Base-by-base conservation (phyloP, 2,888 invertebrate genomes). In the Heteromyza rotundicornis region DNA sequence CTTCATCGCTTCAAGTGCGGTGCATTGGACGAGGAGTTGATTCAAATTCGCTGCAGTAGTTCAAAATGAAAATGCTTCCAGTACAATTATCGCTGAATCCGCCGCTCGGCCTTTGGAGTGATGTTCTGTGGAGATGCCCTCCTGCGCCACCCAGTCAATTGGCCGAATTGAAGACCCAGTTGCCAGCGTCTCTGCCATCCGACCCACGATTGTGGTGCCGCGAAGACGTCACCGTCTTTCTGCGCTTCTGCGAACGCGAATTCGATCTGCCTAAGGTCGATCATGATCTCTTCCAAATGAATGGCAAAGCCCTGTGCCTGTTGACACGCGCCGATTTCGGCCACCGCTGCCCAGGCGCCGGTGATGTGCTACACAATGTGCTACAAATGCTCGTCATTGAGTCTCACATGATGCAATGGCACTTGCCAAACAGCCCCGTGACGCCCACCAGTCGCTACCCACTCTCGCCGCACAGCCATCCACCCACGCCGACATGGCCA, bases 261-360 rank as follows among this genome's bases (percentile, higher is more conserved):
- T 96, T 95, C 81, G 95, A 95, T 83, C 85, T 96, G 70, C 95
- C 95, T 57, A 90, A 92, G 73, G 92, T 96, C 80, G 95, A 95
- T 80, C 90, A 93, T 88, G 95, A 96, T 79, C 89, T 94, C 84
- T 96, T 96, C 82, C 94, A 94, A 85, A 96, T 96, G 95, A 96
- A 96, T 82, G 96, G 96, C 87, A 97, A 97, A 85, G 97, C 96
- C 1, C 85, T 97, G 73, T 95, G 95, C 80, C 86, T 97, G 53
- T 85, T 97, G 67, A 96, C 93, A 52, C 92, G 96, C 81, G 89
- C 89, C 16, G 96, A 97, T 83, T 88, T 97, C 72, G 92, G 92
- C 23, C 95, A 96, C 79, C 87, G 97, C 61, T 94, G 95, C 72
- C 96, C 96, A 0, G 92, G 94, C 19, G 94, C 95, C 32, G 97